Percentiles rank a stretch among this genome's conserved stretches.
Evolutionary conservation across 2,888 invertebrate genomes (phyloP).

Genomic region (Formica aserva): DNA sequence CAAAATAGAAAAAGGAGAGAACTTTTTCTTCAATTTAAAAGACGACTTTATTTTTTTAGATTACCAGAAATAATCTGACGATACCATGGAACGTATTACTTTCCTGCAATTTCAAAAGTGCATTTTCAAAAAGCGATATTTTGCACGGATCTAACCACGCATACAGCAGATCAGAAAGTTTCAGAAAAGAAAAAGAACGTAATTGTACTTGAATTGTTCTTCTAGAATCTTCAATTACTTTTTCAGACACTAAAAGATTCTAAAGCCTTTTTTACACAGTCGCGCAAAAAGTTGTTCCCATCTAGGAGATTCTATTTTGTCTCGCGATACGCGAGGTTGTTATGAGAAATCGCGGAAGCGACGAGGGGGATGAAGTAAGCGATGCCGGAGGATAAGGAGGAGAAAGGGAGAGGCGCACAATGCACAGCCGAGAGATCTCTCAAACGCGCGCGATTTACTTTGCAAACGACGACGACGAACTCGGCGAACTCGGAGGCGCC

Average conservation of each 20-base stretch:
- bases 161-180: neutral
- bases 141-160: neutral
- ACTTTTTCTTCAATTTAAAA: slow-evolving; percentile 7
- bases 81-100: neutral
- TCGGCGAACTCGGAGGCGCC: slow-evolving; percentile 77
- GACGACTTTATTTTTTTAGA: neutral
- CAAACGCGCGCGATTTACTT: slow-evolving; percentile 76
- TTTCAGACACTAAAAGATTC: neutral
- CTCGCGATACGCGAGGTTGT: slow-evolving; percentile 36
- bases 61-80: neutral
- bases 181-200: neutral
- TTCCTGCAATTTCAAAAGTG: neutral
- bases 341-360: slow-evolving; percentile 46
- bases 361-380: slow-evolving; percentile 37
- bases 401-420: neutral
- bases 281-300: slow-evolving; percentile 26
- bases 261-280: slow-evolving; percentile 16
- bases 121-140: neutral
- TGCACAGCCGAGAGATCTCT: slow-evolving; percentile 37
- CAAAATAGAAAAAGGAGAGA: neutral
- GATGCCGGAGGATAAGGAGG: slow-evolving; percentile 8
- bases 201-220: slow-evolving; percentile 16
- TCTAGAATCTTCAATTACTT: slow-evolving; percentile 6
- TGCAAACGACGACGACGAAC: slow-evolving; percentile 75
- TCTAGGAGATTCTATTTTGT: slow-evolving; percentile 36